A percentile compares a stretch with the other conserved stretches of the same genome.
Evolutionary conservation across 2,888 invertebrate species (phyloP).

Genomic region (Lysandra bellargus): DNA sequence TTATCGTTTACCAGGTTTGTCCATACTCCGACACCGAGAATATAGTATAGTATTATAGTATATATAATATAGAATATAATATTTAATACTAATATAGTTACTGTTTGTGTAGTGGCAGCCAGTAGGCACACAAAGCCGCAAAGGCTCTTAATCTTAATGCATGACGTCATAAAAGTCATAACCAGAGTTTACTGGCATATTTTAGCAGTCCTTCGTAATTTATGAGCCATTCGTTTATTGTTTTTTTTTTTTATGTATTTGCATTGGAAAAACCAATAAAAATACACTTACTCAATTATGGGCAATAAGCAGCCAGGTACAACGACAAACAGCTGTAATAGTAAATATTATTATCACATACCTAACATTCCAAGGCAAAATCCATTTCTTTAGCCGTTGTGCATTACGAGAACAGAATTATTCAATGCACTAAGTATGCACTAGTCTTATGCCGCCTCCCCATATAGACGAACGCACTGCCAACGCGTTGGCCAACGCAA

Average conservation of each 20-base stretch:
- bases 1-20: background rate
- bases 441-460: too few relatives aligned
- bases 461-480: too few relatives aligned
- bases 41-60: too few relatives aligned
- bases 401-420: too few relatives aligned
- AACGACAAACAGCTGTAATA: too few relatives aligned
- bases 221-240: background rate
- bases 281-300: background rate
- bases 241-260: background rate
- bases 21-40: background rate
- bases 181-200: background rate
- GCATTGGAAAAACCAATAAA: background rate
- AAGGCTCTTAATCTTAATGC: background rate
- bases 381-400: too few relatives aligned
- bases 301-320: too few relatives aligned
- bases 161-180: slow-evolving; percentile 6
- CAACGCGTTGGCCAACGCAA: too few relatives aligned
- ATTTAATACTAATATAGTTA: too few relatives aligned
- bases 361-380: too few relatives aligned
- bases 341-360: too few relatives aligned
- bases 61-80: background rate
- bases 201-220: background rate
- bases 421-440: too few relatives aligned
- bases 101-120: background rate
- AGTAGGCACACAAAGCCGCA: background rate